These are phyloP conservation scores for Cinclus cinclus DNA, from an alignment of 2,113 vertebrate genomes.

Conservation along the genomic window DNA sequence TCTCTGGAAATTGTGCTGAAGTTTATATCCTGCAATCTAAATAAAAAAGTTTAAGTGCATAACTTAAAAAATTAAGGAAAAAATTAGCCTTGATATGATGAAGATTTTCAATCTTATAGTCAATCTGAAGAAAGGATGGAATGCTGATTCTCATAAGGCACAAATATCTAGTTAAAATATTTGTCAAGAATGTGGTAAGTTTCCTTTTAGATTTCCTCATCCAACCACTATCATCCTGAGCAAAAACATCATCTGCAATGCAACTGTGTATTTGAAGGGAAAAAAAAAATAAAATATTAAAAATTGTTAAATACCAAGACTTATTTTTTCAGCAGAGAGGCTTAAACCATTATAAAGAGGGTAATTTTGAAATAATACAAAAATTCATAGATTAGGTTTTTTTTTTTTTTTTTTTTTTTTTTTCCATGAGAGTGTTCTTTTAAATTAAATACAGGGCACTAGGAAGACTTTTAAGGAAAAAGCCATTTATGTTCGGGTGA, in stretches of 20 bases:
- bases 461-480: not conserved
- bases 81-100: not conserved
- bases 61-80: not conserved
- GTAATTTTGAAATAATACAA: not conserved
- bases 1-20: not conserved
- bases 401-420: not conserved
- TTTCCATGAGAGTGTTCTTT: not conserved
- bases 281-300: not conserved
- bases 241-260: not conserved
- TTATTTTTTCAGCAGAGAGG: not conserved
- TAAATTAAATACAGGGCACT: not conserved
- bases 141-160: accelerated
- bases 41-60: not conserved
- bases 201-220: not conserved
- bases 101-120: not conserved
- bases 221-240: not conserved
- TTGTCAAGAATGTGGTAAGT: not conserved
- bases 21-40: not conserved
- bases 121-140: not conserved
- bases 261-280: not conserved
- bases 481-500: not conserved
- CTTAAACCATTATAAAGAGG: not conserved
- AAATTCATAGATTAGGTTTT: not conserved
- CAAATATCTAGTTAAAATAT: not conserved
- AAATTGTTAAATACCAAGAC: not conserved